Evolutionary conservation across 2,888 invertebrate genomes (phyloP).

Genomic region (Drosophila acutilabella): DNA sequence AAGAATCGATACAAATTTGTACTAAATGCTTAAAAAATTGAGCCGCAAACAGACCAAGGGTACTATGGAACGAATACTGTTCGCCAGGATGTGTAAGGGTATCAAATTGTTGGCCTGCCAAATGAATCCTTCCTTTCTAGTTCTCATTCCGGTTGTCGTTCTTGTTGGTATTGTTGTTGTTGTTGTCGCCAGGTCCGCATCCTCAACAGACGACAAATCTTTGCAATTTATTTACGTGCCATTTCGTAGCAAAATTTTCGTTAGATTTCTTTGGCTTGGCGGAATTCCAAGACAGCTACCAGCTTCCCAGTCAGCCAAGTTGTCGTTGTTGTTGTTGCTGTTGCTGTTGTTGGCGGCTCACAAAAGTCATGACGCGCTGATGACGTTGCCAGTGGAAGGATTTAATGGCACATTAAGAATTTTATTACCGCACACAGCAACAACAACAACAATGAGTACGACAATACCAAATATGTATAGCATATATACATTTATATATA

Average conservation of each 20-base stretch:
- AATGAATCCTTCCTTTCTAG: too few relatives aligned
- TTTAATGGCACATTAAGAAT: conserved; percentile 85
- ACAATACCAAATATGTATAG: conserved; percentile 25
- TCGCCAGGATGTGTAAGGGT: too few relatives aligned
- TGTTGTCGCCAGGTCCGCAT: conserved; percentile 46
- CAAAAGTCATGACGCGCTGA: conserved; percentile 78
- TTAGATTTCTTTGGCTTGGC: conserved; percentile 75
- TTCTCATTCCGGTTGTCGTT: conserved; percentile 20
- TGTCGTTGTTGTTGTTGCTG: conserved; percentile 34
- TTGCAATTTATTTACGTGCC: conserved; percentile 81
- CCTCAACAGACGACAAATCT: conserved; percentile 73
- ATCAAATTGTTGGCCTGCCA: too few relatives aligned
- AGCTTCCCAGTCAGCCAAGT: conserved; percentile 29
- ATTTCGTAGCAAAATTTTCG: conserved; percentile 75
- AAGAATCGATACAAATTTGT: too few relatives aligned
- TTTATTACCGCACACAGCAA: conserved; percentile 81
- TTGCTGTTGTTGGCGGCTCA: conserved; percentile 56
- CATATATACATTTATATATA: conserved; percentile 9
- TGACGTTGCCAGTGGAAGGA: conserved; percentile 81
- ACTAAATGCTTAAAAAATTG: too few relatives aligned
- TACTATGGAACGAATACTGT: too few relatives aligned
- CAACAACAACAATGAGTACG: conserved; percentile 31
- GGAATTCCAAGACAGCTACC: conserved; percentile 70
- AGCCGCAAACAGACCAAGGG: too few relatives aligned
- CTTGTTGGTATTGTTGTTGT: too few relatives aligned